Evolutionary conservation across 2,113 vertebrate species (phyloP).

Genomic region (Perca flavescens): DNA sequence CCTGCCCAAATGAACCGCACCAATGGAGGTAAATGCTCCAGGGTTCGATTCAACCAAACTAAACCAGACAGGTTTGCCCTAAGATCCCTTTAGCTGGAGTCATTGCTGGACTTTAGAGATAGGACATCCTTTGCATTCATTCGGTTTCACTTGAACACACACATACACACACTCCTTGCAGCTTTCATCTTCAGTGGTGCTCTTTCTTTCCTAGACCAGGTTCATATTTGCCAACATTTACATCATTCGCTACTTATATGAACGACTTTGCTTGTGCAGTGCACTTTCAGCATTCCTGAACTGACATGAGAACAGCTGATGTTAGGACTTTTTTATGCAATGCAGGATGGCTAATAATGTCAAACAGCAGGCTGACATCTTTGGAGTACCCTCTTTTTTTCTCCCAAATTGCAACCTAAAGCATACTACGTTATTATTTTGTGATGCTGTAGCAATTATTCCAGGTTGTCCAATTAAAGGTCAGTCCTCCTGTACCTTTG

Average conservation of each 20-base stretch:
- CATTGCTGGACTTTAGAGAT: not conserved
- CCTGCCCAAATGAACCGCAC: no score
- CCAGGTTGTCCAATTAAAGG: not conserved
- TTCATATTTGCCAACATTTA: slow-evolving; percentile 25
- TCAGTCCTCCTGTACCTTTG: not conserved
- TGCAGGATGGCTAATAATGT: slow-evolving; percentile 23
- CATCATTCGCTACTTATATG: not conserved
- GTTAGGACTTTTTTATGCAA: slow-evolving; percentile 14
- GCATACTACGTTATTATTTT: not conserved
- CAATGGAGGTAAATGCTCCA: no score
- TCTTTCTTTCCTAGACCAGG: slow-evolving; percentile 22
- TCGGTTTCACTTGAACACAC: not conserved
- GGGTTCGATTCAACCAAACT: no score
- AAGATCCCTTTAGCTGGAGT: not conserved
- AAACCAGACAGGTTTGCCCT: no score
- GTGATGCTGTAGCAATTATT: not conserved
- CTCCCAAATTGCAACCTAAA: not conserved
- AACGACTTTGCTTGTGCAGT: not conserved
- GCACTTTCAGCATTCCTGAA: slow-evolving; percentile 34
- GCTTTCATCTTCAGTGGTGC: not conserved
- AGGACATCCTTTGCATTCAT: not conserved
- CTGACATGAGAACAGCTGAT: slow-evolving; percentile 37
- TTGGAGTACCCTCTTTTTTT: not conserved
- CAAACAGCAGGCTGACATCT: slow-evolving; percentile 18
- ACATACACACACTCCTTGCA: not conserved